Conservation (phyloP, 2,113 vertebrate species). For the Myrmecobius fasciatus region DNA sequence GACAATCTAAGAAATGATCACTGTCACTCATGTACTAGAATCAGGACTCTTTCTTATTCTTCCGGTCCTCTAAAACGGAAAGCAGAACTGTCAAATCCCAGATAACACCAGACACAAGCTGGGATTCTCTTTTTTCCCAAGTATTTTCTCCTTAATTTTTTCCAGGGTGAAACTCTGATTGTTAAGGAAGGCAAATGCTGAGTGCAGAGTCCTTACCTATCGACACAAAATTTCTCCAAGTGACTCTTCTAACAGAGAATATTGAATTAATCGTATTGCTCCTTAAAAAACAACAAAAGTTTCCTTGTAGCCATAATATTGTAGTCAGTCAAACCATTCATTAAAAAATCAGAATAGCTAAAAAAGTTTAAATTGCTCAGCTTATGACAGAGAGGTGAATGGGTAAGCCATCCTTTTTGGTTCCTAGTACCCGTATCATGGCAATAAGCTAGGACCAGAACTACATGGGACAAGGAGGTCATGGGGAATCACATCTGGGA, state of each 20-base stretch:
- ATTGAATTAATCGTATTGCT: neutral
- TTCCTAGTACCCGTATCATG: neutral
- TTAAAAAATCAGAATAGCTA: neutral
- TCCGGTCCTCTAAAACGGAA: neutral
- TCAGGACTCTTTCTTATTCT: neutral
- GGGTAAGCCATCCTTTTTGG: neutral
- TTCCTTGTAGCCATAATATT: neutral
- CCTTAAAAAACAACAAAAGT: neutral
- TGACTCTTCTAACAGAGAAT: neutral
- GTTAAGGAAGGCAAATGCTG: neutral
- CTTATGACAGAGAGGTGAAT: neutral
- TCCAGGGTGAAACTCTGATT: neutral
- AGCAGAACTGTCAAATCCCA: too few relatives aligned
- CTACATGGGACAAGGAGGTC: neutral
- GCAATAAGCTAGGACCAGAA: neutral
- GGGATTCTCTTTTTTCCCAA: neutral
- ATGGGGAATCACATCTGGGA: neutral
- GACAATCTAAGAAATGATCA: neutral
- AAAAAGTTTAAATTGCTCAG: neutral
- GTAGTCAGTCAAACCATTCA: neutral
- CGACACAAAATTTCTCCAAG: neutral
- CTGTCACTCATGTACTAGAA: neutral
- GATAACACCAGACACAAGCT: neutral
- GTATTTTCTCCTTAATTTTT: slow-evolving; percentile 19
- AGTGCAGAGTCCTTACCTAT: neutral